Base-by-base conservation (phyloP, 1,140 invertebrate genomes). In the Epicauta chinensis region DNA sequence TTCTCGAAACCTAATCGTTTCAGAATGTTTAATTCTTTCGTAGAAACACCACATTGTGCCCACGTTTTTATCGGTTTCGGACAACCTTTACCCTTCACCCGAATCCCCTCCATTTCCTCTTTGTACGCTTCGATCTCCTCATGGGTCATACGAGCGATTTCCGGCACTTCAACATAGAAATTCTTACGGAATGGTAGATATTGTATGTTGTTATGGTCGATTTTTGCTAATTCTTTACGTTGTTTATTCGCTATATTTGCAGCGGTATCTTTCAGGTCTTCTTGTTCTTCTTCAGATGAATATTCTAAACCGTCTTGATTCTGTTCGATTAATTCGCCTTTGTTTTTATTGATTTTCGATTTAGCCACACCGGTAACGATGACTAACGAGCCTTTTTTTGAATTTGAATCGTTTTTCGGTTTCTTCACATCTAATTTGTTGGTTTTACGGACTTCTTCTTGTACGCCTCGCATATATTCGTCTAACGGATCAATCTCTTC, bases 21-120 rank as follows among this genome's bases (percentile, higher is more conserved):
- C 14, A 99, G 71, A 55, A 93, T 81, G 62, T 98, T 94, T 67
- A 98, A 74, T 68, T 98, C 89, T 70, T 97, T 98, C 66, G 94
- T 95, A 41, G 91, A 94, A 1, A 98, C 91, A 29, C 97, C 97
- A 71, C 93, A 97, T 62, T 99, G 97, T 0, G 97, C 94, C 97
- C 97, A 99, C 0, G 86, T 88, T 74, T 68, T 70, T 39, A 71
- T 67, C n/a, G 69, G 69, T 62, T 69, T 71, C 16, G 69, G 69
- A 59, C 69, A 71, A 9, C 69, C 69, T 65, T 85, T 86, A 46
- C 87, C 88, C 70, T 90, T 90, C 1, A 92, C 87, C 39, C 86
- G 74, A 40, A 91, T 88, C 2, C 87, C 88, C 74, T 92, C 89
- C n/a, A 91, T 62, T 60, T 91, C 88, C 60, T 82, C 79, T 61